Evolutionary conservation across 2,797 vertebrate genomes (phyloP), one percentile per base, ranked within the genome.

Genomic region (Enteromius trimaculatus): DNA sequence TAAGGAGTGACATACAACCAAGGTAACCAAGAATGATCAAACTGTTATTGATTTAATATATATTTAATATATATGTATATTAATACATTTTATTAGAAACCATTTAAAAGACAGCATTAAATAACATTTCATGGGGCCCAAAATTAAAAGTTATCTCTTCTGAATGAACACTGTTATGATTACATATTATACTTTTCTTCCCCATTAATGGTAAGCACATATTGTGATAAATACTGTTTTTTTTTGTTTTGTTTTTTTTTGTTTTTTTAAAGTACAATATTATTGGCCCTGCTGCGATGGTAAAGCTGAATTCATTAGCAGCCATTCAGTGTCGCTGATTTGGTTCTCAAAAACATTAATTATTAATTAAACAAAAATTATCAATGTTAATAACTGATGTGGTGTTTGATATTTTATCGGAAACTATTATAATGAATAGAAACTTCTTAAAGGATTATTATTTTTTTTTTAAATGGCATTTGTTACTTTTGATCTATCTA

Each of bases 341-440:
- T 74, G 10, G 1, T 34, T 10, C 49, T n/a, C 19, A 55, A 53
- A 9, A 71, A 29, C 23, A 10, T 47, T 70, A 19, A 19, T 34
- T 4, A 34, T 53, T 29, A 29, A 29, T 29, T 29, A 29, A 29
- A 29, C 29, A 29, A 29, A 29, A 29, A 29, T 29, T 29, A 29
- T 29, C 3, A 29, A 29, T 29, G 29, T 29, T 29, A 29, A 29
- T 29, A 44, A 29, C 16, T 6, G 44, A 21, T 53, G 68, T 47
- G 44, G 44, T 72, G 47, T 17, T 74, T 74, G n/a, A 34, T 74
- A 74, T 34, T 37, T n/a, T 74, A 21, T 47, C 29, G 23, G 44
- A 72, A 47, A 72, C 23, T 72, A 39, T 47, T 26, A 31, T 49
- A 2, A 16, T 26, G 3, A 44, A 70, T 47, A 70, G 23, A 49